Conservation (phyloP, 1,140 invertebrate species). For the Drosophila bocki region DNA sequence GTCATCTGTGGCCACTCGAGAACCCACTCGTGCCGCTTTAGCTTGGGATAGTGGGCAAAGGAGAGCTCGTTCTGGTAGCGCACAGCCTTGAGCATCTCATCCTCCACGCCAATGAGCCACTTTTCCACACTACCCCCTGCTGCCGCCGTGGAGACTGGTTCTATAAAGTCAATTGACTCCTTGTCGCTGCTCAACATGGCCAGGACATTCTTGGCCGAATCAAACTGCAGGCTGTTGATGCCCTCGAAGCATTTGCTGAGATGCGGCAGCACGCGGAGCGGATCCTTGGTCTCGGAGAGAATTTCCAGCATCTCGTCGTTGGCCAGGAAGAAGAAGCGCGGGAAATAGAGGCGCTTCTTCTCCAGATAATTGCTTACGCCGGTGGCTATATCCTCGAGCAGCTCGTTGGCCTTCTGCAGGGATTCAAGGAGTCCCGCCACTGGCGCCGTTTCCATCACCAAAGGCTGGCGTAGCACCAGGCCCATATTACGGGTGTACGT, state of each 20-base stretch:
- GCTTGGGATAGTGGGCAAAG: conserved; percentile 89
- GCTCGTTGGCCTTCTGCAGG: conserved; percentile 89
- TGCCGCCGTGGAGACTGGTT: conserved; percentile 90
- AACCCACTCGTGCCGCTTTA: conserved; percentile 91
- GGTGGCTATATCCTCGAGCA: conserved; percentile 93
- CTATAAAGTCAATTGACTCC: conserved; percentile 91
- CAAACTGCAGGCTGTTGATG: conserved; percentile 90
- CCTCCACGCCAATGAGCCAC: conserved; percentile 95
- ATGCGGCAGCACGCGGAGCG: conserved; percentile 94
- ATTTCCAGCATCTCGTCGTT: conserved; percentile 98
- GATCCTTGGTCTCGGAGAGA: conserved; percentile 96
- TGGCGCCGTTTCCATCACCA: conserved; percentile 91
- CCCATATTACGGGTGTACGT: conserved; percentile 93
- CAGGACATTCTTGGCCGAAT: conserved; percentile 91
- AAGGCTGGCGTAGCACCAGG: conserved; percentile 89
- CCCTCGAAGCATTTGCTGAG: conserved; percentile 97
- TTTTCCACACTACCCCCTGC: conserved; percentile 96
- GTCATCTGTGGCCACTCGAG: conserved; percentile 95
- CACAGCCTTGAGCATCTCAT: conserved; percentile 92
- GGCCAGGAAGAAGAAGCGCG: conserved; percentile 97
- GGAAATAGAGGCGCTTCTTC: conserved; percentile 95
- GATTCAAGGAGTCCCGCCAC: conserved; percentile 90
- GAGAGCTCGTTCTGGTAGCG: conserved; percentile 90
- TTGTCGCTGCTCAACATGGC: conserved; percentile 94
- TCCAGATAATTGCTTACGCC: conserved; percentile 96